Evolutionary conservation across 2,797 vertebrate genomes (phyloP).

Genomic region (Limnodromus scolopaceus): DNA sequence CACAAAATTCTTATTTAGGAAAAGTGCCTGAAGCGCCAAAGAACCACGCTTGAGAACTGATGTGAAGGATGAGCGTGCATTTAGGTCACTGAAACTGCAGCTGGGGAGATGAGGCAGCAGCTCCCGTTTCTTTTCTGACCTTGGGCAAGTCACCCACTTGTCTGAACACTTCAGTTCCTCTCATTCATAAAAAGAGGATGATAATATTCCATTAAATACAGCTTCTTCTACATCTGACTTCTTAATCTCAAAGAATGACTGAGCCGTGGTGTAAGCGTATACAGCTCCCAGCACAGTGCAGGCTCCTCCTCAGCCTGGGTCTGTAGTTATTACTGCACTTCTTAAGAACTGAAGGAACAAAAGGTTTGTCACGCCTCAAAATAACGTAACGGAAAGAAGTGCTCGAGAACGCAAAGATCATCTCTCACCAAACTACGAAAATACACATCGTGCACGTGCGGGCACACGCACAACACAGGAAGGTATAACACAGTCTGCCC

Average conservation of each 20-base stretch:
- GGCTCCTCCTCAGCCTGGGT: not conserved
- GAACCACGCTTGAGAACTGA: not conserved
- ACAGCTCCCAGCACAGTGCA: not conserved
- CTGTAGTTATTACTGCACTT: not conserved
- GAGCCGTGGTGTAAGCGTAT: not conserved
- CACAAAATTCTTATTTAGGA: not conserved
- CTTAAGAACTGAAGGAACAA: not conserved
- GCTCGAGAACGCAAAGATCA: not conserved
- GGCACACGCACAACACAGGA: rapidly evolving
- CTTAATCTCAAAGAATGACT: not conserved
- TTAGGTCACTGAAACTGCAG: not conserved
- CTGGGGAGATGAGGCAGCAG: not conserved
- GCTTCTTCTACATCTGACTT: not conserved
- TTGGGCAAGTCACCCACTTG: not conserved
- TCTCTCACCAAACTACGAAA: not conserved
- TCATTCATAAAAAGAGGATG: not conserved
- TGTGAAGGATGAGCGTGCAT: not conserved
- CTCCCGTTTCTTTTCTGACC: not conserved
- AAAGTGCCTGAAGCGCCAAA: not conserved
- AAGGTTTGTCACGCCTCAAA: not conserved
- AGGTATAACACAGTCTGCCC: not conserved
- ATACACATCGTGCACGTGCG: rapidly evolving
- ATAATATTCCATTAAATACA: not conserved
- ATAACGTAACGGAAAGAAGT: not conserved
- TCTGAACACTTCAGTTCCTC: not conserved